Conservation (phyloP, 1,140 invertebrate genomes). For the Homalodisca vitripennis region DNA sequence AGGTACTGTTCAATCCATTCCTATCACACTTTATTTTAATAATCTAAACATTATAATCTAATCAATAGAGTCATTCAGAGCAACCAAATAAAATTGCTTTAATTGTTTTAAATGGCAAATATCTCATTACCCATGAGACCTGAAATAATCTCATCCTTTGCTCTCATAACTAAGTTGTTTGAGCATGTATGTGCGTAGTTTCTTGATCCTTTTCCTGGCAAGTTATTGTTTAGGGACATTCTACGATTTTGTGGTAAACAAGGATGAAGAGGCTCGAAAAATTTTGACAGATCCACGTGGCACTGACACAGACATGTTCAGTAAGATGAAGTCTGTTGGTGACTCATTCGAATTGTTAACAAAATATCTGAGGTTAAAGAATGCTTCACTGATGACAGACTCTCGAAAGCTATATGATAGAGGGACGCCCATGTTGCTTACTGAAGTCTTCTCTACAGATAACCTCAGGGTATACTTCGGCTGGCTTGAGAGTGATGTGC, state of each 20-base stretch:
- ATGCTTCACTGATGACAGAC: background rate
- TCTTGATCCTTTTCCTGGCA: background rate
- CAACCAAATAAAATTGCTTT: too few relatives aligned
- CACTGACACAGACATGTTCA: constrained; percentile 12
- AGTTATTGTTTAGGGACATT: background rate
- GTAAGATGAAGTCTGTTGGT: background rate
- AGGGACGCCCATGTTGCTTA: background rate
- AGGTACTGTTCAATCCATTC: too few relatives aligned
- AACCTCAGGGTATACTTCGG: background rate
- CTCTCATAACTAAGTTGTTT: too few relatives aligned
- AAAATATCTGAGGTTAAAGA: background rate
- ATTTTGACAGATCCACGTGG: background rate
- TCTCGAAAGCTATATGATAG: background rate
- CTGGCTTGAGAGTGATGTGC: background rate
- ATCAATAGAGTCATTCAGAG: too few relatives aligned
- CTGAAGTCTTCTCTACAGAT: background rate
- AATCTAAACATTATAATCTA: too few relatives aligned
- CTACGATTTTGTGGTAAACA: background rate
- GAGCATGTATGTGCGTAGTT: too few relatives aligned
- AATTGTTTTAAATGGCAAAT: too few relatives aligned
- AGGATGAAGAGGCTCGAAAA: background rate
- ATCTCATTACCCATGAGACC: too few relatives aligned
- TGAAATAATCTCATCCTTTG: too few relatives aligned
- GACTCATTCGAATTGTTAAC: background rate
- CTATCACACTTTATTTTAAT: too few relatives aligned